A percentile compares a stretch with the other conserved stretches of the same genome.
Conservation (phyloP, 2,888 invertebrate species). For the Venusia cambrica region DNA sequence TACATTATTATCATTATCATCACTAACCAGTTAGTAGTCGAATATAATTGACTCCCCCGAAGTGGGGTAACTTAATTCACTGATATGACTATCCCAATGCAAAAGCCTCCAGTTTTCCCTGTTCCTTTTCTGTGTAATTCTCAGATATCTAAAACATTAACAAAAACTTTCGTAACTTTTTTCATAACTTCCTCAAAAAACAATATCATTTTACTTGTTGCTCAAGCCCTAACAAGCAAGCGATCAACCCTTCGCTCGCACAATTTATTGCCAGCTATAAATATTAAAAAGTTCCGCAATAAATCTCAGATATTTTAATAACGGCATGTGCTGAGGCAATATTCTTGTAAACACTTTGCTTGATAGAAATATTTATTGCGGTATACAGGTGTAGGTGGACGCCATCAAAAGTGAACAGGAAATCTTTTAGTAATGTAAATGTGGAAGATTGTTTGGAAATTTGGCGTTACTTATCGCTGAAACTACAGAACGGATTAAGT, state of each 20-base stretch:
- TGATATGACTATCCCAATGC: too few species aligned
- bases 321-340: constrained; percentile 54
- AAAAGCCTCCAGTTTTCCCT: too few species aligned
- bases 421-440: too few species aligned
- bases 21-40: too few species aligned
- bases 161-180: constrained; percentile 2
- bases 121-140: too few species aligned
- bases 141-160: too few species aligned
- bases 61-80: too few species aligned
- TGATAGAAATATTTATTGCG: constrained; percentile 16
- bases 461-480: too few species aligned
- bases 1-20: too few species aligned
- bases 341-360: constrained; percentile 24
- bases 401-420: not conserved
- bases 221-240: constrained; percentile 59
- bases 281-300: constrained; percentile 77
- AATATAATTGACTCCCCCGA: too few species aligned
- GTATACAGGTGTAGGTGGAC: constrained; percentile 10
- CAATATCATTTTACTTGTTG: constrained; percentile 62
- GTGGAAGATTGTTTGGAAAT: too few species aligned
- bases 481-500: too few species aligned
- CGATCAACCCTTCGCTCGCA: constrained; percentile 70
- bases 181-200: constrained; percentile 25
- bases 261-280: constrained; percentile 77
- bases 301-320: constrained; percentile 76